Percentiles rank a stretch among this genome's conserved stretches.
phyloP scores from a whole-genome alignment of 2,113 vertebrate species.

The Neotragus pygmaeus region DNA sequence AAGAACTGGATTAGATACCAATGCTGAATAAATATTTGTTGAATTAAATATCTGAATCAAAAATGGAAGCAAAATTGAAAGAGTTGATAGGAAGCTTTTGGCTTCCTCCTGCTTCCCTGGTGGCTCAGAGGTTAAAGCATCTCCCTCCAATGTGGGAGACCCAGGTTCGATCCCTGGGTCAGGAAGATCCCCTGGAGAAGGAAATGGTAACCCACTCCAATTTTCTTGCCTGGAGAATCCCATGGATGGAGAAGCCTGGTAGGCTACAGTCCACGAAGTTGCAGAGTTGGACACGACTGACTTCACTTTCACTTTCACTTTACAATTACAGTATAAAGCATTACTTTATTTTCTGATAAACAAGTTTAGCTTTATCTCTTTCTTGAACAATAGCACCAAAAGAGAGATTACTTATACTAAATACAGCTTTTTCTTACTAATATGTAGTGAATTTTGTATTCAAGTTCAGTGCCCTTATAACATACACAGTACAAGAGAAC shows the following conservation, averaged over 20 bases:
- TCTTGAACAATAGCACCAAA: not conserved
- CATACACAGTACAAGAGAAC: not conserved
- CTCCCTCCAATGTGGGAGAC: too few species aligned
- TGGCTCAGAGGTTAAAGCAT: too few species aligned
- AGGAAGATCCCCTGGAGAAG: too few species aligned
- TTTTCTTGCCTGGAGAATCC: too few species aligned
- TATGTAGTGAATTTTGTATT: not conserved
- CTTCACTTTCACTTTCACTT: not conserved
- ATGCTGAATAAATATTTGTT: constrained; percentile 6
- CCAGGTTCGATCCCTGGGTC: too few species aligned
- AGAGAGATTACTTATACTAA: not conserved
- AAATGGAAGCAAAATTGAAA: not conserved
- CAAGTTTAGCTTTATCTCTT: not conserved
- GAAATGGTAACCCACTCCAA: too few species aligned
- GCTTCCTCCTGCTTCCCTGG: not conserved
- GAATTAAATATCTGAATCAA: constrained; percentile 10
- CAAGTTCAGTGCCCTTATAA: not conserved
- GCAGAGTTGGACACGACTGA: too few species aligned
- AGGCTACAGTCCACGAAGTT: too few species aligned
- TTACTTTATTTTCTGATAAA: not conserved
- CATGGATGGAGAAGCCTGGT: too few species aligned
- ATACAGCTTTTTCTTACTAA: not conserved
- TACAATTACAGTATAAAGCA: not conserved
- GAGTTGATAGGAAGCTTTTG: not conserved
- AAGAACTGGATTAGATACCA: not conserved